Conservation (phyloP, 92 coral and sea anemone genomes). For the Parazoanthus swiftii region DNA sequence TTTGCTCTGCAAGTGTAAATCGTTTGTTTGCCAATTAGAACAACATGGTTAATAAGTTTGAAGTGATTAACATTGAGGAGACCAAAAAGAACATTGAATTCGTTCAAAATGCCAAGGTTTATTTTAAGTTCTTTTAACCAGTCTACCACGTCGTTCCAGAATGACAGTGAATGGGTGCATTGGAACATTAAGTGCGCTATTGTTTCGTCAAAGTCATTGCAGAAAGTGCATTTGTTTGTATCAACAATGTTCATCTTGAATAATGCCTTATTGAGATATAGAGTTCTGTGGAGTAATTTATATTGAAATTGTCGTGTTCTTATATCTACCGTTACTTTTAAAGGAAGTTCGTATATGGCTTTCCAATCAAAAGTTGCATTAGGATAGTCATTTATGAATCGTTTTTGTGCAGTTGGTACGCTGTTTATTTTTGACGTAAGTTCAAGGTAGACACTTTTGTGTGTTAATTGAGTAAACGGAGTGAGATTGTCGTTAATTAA, state of each 20-base stretch:
- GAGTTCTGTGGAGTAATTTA: neutral
- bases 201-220: neutral
- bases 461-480: neutral
- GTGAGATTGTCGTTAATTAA: neutral
- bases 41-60: no score
- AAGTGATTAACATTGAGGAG: no score
- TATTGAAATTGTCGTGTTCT: no score
- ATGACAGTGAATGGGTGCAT: neutral
- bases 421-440: conserved; percentile 14
- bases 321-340: no score
- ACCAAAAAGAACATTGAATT: neutral
- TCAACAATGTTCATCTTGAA: neutral
- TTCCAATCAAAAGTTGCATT: conserved; percentile 7
- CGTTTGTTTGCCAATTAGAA: no score
- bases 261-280: neutral
- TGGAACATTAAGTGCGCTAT: neutral
- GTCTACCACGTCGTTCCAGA: neutral
- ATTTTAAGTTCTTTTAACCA: neutral
- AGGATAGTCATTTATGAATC: conserved; percentile 14
- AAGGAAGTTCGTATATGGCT: conserved; percentile 7
- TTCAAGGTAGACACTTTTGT: conserved; percentile 7
- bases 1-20: neutral
- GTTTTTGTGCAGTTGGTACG: conserved; percentile 15
- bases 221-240: neutral
- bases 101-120: neutral